Evolutionary conservation across 2,113 vertebrate genomes (phyloP).

Genomic region (Syngnathus floridae): DNA sequence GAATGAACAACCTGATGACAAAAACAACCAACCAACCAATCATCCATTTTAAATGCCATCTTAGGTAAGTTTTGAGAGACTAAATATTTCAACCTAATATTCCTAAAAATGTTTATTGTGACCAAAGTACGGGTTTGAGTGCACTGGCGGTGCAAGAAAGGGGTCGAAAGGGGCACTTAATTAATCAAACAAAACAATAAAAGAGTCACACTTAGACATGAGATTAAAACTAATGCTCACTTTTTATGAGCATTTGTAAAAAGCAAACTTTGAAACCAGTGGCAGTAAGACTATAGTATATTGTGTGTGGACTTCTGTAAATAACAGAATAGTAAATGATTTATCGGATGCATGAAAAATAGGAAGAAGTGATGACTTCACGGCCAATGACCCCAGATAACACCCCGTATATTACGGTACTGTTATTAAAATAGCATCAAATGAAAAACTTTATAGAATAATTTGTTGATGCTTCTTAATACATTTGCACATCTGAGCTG

Average conservation of each 20-base stretch:
- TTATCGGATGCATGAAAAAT: background rate
- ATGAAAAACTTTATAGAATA: background rate
- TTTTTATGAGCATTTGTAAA: too few species aligned
- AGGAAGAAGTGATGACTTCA: background rate
- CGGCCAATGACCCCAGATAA: constrained; percentile 10
- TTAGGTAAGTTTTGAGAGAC: background rate
- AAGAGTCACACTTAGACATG: too few species aligned
- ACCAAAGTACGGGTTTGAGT: background rate
- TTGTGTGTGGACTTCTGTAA: background rate
- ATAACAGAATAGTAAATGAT: background rate
- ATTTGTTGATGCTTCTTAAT: background rate
- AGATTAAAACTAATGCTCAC: too few species aligned
- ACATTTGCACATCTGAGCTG: background rate
- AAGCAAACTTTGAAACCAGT: too few species aligned
- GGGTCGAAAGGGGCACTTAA: too few species aligned
- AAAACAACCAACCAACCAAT: background rate
- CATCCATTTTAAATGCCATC: background rate
- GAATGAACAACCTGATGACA: too few species aligned
- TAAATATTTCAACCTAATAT: background rate
- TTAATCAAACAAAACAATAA: too few species aligned
- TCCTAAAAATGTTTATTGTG: background rate
- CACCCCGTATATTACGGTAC: background rate
- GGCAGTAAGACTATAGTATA: too few species aligned
- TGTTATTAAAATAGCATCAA: background rate
- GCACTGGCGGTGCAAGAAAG: too few species aligned